Percentiles rank a stretch among this genome's conserved stretches.
Evolutionary conservation across 2,797 vertebrate genomes (phyloP).

Genomic region (Enteromius viviparus): DNA sequence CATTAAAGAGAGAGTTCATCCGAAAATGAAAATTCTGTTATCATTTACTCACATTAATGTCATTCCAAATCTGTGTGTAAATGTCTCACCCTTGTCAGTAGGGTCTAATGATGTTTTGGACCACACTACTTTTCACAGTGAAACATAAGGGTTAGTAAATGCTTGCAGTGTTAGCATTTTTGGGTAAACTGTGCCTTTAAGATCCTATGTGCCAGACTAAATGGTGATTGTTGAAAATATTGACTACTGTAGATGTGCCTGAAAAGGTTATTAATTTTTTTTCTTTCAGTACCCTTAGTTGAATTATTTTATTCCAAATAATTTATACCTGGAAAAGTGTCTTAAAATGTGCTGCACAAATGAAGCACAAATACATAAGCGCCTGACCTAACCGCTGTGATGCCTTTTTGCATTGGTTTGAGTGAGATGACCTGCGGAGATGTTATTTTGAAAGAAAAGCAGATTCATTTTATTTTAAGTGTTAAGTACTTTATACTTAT

Average conservation of each 20-base stretch:
- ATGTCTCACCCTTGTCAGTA: neutral
- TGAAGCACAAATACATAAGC: slow-evolving; percentile 67
- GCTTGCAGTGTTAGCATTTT: neutral
- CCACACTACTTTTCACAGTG: neutral
- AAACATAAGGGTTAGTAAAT: neutral
- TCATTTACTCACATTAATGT: neutral
- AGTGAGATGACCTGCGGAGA: neutral
- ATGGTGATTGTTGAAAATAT: slow-evolving; percentile 3
- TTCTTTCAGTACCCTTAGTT: neutral
- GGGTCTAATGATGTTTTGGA: neutral
- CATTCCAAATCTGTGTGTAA: neutral
- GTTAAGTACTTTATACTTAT: slow-evolving; percentile 17
- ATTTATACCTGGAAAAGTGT: slow-evolving; percentile 59
- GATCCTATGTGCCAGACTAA: neutral
- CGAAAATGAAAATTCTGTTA: neutral
- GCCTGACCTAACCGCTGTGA: slow-evolving; percentile 71
- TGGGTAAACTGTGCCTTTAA: slow-evolving; percentile 11
- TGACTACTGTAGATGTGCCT: slow-evolving; percentile 7
- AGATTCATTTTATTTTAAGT: slow-evolving; percentile 3
- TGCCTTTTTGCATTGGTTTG: slow-evolving; percentile 36
- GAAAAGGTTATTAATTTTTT: neutral
- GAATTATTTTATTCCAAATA: slow-evolving; percentile 8
- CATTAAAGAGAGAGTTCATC: neutral
- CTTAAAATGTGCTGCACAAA: slow-evolving; percentile 51
- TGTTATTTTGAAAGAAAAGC: slow-evolving; percentile 12